Conservation (phyloP, 1,140 invertebrate species). For the Brachionus asplanchnoidis region DNA sequence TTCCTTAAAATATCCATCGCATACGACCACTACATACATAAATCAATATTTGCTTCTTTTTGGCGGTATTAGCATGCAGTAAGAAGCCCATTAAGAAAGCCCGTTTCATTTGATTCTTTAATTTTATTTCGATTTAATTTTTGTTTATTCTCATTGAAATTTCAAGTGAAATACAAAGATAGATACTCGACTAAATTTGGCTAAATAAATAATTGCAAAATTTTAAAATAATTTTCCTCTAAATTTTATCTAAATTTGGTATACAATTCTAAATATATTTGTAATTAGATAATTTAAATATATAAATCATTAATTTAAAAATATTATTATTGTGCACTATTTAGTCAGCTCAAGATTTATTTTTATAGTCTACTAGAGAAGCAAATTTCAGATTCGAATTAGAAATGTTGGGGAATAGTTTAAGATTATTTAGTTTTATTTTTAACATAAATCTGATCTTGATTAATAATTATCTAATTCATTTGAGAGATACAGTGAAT, state of each 20-base stretch:
- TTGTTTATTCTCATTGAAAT: background rate
- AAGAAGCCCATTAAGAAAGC: background rate
- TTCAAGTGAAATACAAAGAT: background rate
- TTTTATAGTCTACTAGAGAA: background rate
- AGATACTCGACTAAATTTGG: background rate
- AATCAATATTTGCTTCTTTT: background rate
- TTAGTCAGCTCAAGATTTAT: background rate
- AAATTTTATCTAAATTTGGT: background rate
- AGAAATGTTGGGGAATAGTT: background rate
- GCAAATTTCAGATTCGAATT: background rate
- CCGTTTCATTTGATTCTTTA: background rate
- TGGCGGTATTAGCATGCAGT: background rate
- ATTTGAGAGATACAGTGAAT: background rate
- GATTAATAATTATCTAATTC: background rate
- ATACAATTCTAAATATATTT: background rate
- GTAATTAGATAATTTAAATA: slow-evolving; percentile 6
- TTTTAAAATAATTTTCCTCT: background rate
- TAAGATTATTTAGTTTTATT: background rate
- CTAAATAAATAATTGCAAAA: background rate
- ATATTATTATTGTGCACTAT: background rate
- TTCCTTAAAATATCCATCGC: background rate
- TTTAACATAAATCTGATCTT: background rate
- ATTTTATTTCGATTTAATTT: background rate
- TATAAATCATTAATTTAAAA: slow-evolving; percentile 5
- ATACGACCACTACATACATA: background rate